Conservation (phyloP, 2,797 vertebrate genomes). For the Cebuella pygmaea region DNA sequence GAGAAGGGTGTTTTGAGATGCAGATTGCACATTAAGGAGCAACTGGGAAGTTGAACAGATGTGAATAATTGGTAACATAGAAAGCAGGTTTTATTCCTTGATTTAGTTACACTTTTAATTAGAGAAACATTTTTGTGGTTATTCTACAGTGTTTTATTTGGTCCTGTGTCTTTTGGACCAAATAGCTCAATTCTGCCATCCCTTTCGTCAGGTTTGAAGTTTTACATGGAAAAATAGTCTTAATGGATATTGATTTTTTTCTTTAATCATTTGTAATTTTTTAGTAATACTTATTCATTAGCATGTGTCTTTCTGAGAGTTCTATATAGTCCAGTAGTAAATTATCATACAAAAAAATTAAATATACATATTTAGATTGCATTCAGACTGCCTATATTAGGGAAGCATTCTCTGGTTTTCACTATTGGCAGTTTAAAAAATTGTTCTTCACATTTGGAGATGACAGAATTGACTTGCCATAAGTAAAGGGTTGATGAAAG, state of each 20-base stretch:
- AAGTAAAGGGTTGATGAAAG: neutral
- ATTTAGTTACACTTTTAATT: neutral
- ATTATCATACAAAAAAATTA: neutral
- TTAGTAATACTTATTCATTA: slow-evolving; percentile 20
- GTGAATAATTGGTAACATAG: slow-evolving; percentile 22
- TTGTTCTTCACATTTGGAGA: slow-evolving; percentile 52
- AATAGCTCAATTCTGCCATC: neutral
- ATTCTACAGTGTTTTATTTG: slow-evolving; percentile 31
- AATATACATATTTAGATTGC: neutral
- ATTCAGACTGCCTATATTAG: slow-evolving; percentile 41
- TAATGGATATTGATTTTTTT: slow-evolving; percentile 1
- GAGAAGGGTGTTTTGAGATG: neutral
- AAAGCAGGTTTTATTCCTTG: slow-evolving; percentile 33
- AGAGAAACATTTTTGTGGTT: slow-evolving; percentile 21
- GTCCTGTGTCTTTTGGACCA: neutral
- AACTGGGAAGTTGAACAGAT: neutral
- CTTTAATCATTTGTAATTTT: slow-evolving; percentile 41
- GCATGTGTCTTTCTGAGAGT: slow-evolving; percentile 52
- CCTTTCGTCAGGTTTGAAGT: slow-evolving; percentile 6
- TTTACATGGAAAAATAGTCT: slow-evolving; percentile 17
- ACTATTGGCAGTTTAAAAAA: neutral
- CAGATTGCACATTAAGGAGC: neutral
- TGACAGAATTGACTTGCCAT: slow-evolving; percentile 47
- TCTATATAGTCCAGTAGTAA: slow-evolving; percentile 28
- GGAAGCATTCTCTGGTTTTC: slow-evolving; percentile 37